Evolutionary conservation across 2,888 invertebrate species (phyloP).

Genomic region (Hirtodrosophila trivittata): DNA sequence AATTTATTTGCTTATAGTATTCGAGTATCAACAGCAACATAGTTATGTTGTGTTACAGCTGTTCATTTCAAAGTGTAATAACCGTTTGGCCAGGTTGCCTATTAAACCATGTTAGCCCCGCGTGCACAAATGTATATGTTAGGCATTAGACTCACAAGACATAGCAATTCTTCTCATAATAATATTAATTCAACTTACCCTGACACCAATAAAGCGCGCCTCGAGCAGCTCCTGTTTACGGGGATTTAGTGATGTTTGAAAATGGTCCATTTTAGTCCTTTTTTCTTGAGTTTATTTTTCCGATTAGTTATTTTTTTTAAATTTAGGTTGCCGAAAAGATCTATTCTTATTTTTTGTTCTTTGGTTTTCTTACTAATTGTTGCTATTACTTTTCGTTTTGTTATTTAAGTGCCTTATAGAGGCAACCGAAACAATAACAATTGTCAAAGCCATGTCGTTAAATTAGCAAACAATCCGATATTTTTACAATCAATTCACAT

Average conservation of each 20-base stretch:
- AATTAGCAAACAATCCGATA: conserved; percentile 34
- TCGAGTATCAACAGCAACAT: background rate
- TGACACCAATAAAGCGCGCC: conserved; percentile 97
- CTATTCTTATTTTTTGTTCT: background rate
- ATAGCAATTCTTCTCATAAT: too few species aligned
- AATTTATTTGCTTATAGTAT: too few species aligned
- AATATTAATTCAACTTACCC: conserved; percentile 88
- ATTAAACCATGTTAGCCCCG: conserved; percentile 40
- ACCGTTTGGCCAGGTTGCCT: conserved; percentile 54
- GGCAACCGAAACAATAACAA: conserved; percentile 25
- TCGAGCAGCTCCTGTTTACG: conserved; percentile 99
- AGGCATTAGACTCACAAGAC: too few species aligned
- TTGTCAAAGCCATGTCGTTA: conserved; percentile 44
- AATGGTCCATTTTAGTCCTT: conserved; percentile 90
- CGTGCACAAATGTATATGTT: too few species aligned
- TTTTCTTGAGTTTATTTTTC: conserved; percentile 4
- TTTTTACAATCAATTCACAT: conserved; percentile 9
- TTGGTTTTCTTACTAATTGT: conserved; percentile 22
- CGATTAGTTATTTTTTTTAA: background rate
- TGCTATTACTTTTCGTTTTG: conserved; percentile 21
- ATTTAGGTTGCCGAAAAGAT: background rate
- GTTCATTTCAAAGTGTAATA: conserved; percentile 71
- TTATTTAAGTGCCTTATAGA: conserved; percentile 17
- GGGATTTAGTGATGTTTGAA: conserved; percentile 98
- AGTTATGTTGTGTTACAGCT: conserved; percentile 45